phyloP scores from a whole-genome alignment of 2,113 vertebrate genomes.

The Morone chrysops region DNA sequence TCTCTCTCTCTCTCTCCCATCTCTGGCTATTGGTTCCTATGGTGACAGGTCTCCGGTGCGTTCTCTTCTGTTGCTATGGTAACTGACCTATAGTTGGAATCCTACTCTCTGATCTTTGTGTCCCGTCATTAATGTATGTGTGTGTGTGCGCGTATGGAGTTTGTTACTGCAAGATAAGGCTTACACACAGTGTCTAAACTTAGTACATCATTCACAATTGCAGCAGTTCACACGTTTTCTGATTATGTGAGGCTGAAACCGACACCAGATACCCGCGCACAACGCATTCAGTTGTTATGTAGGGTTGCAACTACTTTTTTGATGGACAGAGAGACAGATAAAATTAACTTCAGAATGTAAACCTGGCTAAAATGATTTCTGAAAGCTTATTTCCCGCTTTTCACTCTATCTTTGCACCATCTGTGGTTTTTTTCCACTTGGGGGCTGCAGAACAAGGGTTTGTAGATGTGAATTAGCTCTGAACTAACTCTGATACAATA shows the following conservation, averaged over 20 bases:
- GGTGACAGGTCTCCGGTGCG: slow-evolving; percentile 70
- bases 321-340: neutral
- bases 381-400: no score
- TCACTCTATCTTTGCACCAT: no score
- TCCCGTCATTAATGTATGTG: slow-evolving; percentile 57
- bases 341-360: slow-evolving; percentile 7
- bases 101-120: slow-evolving; percentile 68
- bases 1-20: slow-evolving; percentile 24
- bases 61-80: slow-evolving; percentile 79
- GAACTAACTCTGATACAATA: no score
- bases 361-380: neutral
- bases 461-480: no score
- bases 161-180: neutral
- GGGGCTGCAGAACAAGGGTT: no score
- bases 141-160: neutral
- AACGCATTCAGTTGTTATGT: no score
- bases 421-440: no score
- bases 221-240: no score
- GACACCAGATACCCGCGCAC: neutral
- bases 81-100: slow-evolving; percentile 76
- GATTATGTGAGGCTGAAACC: neutral
- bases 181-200: neutral
- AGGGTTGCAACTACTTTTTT: no score
- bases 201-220: neutral
- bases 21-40: slow-evolving; percentile 75